Evolutionary conservation across 2,888 invertebrate genomes (phyloP).

Genomic region (Acanthosepion esculentum): DNA sequence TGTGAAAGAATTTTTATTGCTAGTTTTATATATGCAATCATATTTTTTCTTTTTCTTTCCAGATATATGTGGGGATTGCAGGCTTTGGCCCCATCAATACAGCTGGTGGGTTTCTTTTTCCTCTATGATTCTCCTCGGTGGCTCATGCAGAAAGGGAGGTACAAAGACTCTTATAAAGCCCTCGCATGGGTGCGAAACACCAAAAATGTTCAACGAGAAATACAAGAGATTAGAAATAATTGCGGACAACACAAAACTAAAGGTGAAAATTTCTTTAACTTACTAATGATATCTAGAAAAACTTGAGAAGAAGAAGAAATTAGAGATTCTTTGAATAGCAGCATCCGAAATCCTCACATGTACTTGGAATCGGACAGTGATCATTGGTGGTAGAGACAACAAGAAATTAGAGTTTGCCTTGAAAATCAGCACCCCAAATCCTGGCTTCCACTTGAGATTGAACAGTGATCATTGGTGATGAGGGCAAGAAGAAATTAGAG

Average conservation of each 20-base stretch:
- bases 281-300: background rate
- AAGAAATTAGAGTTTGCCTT: too few relatives aligned
- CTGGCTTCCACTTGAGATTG: too few relatives aligned
- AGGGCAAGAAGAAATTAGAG: too few relatives aligned
- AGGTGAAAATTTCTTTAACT: background rate
- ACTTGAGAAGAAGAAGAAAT: too few relatives aligned
- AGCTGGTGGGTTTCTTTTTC: constrained; percentile 78
- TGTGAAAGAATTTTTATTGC: too few relatives aligned
- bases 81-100: constrained; percentile 77
- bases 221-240: constrained; percentile 70
- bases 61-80: constrained; percentile 78
- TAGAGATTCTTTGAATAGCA: too few relatives aligned
- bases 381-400: too few relatives aligned
- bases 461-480: too few relatives aligned
- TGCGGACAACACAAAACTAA: background rate
- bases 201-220: constrained; percentile 72
- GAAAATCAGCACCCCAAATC: too few relatives aligned
- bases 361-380: too few relatives aligned
- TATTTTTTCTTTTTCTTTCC: constrained; percentile 48
- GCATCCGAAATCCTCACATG: too few relatives aligned
- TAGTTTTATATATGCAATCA: too few relatives aligned
- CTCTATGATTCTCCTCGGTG: constrained; percentile 78
- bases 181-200: constrained; percentile 73
- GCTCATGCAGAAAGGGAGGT: constrained; percentile 62
- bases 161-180: constrained; percentile 69